Conservation (phyloP, 2,113 vertebrate genomes). For the Mobula birostris region DNA sequence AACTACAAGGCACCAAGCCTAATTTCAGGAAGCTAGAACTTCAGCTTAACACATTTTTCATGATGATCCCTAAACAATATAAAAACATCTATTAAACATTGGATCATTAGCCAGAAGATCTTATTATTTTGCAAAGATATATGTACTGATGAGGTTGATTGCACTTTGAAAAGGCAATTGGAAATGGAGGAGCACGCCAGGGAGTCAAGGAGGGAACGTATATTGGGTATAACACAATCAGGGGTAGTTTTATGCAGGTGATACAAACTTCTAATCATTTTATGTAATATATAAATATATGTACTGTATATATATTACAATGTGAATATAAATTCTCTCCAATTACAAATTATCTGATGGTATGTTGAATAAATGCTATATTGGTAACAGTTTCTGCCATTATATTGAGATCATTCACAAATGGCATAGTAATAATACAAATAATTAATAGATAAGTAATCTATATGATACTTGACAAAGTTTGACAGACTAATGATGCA, state of each 20-base stretch:
- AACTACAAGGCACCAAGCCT: neutral
- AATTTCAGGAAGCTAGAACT: neutral
- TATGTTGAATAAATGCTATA: neutral
- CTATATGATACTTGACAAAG: neutral
- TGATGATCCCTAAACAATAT: neutral
- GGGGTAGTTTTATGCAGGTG: neutral
- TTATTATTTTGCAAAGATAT: neutral
- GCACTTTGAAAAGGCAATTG: neutral
- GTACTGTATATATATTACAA: neutral
- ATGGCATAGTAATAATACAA: neutral
- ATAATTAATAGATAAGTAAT: constrained; percentile 1
- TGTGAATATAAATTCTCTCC: neutral
- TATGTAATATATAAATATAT: no score
- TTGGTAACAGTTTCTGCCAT: neutral
- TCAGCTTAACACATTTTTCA: neutral
- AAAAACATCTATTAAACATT: neutral
- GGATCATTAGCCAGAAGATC: neutral
- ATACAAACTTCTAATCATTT: neutral
- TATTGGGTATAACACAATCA: neutral
- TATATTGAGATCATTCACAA: neutral
- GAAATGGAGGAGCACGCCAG: no score
- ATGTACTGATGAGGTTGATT: neutral
- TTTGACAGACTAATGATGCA: neutral
- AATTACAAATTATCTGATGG: neutral
- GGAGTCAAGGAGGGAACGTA: no score